These are phyloP conservation scores for Drosophila saltans DNA, from an alignment of 1,140 invertebrate genomes.

Conservation along the genomic window DNA sequence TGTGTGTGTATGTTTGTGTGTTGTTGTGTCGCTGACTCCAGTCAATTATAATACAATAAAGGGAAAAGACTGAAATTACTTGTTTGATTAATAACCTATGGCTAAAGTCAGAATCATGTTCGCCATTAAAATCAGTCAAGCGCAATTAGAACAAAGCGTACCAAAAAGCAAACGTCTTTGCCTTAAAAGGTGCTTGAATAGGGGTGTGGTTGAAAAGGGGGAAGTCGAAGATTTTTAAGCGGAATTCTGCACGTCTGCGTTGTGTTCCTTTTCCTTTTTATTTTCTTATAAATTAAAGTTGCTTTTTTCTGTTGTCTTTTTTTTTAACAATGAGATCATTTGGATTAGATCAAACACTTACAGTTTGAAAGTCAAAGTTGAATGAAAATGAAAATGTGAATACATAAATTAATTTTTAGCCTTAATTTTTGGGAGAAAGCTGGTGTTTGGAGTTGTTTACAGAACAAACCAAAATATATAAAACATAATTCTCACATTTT, in stretches of 20 bases:
- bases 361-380: constrained; percentile 43
- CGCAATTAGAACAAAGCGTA: constrained; percentile 77
- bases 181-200: constrained; percentile 47
- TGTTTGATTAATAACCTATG: constrained; percentile 73
- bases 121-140: constrained; percentile 77
- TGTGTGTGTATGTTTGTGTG: constrained; percentile 1
- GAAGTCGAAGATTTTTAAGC: constrained; percentile 33
- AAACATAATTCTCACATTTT: no score
- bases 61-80: constrained; percentile 31
- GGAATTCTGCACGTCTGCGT: constrained; percentile 72
- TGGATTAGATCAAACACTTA: constrained; percentile 21
- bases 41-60: constrained; percentile 76
- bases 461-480: no score
- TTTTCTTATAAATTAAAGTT: background rate
- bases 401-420: no score
- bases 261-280: constrained; percentile 25
- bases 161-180: constrained; percentile 52
- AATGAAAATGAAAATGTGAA: no score
- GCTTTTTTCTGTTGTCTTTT: constrained; percentile 9
- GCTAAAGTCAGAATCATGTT: constrained; percentile 22
- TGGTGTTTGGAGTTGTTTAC: no score
- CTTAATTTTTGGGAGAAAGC: no score
- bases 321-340: constrained; percentile 63
- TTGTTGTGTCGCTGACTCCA: constrained; percentile 40
- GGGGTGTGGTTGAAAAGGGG: background rate